Evolutionary conservation across 2,888 invertebrate species (phyloP).

Genomic region (Drosophila aldrichi): DNA sequence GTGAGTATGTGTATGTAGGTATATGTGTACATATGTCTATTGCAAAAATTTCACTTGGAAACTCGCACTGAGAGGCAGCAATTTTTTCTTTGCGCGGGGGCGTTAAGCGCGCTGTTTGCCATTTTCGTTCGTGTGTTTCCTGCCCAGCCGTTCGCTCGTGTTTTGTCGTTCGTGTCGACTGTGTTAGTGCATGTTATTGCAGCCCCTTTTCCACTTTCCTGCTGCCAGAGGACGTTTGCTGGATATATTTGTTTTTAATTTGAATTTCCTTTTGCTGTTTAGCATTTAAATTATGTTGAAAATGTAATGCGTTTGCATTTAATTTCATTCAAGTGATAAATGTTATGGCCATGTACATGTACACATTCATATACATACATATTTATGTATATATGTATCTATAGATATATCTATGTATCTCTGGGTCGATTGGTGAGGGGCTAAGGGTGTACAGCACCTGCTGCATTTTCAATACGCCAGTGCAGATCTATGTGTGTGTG

Average conservation of each 20-base stretch:
- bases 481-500: not conserved
- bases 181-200: slow-evolving; percentile 48
- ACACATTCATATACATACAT: not conserved
- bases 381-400: not conserved
- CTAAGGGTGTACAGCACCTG: slow-evolving; percentile 63
- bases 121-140: slow-evolving; percentile 68
- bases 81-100: slow-evolving; percentile 44
- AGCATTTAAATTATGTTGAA: slow-evolving; percentile 74
- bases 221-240: slow-evolving; percentile 24
- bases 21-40: slow-evolving; percentile 61
- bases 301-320: slow-evolving; percentile 66
- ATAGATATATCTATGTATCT: not conserved
- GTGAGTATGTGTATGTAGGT: slow-evolving; percentile 37
- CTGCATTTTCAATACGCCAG: slow-evolving; percentile 58
- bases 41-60: slow-evolving; percentile 76
- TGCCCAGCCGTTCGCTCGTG: slow-evolving; percentile 54
- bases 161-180: slow-evolving; percentile 34
- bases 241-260: slow-evolving; percentile 71
- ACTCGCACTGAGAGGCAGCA: slow-evolving; percentile 64
- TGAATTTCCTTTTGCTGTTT: slow-evolving; percentile 70
- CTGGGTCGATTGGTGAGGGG: not conserved
- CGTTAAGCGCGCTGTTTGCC: slow-evolving; percentile 58
- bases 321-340: slow-evolving; percentile 70
- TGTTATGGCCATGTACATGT: slow-evolving; percentile 35
- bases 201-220: slow-evolving; percentile 10